Conservation (phyloP, 2,113 vertebrate genomes). For the Euleptes europaea region DNA sequence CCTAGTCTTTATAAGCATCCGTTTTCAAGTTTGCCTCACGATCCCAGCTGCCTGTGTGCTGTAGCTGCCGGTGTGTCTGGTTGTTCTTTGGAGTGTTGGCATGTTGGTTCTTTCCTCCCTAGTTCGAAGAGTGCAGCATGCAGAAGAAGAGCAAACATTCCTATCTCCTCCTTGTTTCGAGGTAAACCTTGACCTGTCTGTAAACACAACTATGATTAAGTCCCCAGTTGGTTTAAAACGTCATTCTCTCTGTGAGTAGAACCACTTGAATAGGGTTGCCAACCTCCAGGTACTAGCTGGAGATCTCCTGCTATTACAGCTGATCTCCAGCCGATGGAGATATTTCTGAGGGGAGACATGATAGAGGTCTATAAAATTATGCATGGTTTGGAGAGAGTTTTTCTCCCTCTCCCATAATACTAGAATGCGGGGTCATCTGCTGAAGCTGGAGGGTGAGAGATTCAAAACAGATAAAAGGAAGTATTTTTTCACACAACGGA, state of each 20-base stretch:
- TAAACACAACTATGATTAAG: conserved; percentile 29
- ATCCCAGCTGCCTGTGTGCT: conserved; percentile 5
- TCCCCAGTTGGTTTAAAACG: conserved; percentile 32
- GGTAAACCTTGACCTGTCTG: conserved; percentile 40
- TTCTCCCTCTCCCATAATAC: too few relatives aligned
- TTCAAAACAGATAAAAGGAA: too few relatives aligned
- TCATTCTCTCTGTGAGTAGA: conserved; percentile 32
- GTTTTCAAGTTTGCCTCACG: not conserved
- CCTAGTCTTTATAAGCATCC: conserved; percentile 49
- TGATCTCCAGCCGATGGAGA: too few relatives aligned
- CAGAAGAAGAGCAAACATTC: conserved; percentile 41
- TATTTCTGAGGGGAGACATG: too few relatives aligned
- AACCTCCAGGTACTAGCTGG: too few relatives aligned
- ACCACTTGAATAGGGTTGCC: too few relatives aligned
- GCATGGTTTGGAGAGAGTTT: too few relatives aligned
- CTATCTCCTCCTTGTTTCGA: conserved; percentile 37
- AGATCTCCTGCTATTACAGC: too few relatives aligned
- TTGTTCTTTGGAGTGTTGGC: not conserved
- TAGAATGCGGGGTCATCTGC: too few relatives aligned
- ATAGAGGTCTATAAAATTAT: too few relatives aligned
- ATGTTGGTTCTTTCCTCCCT: conserved; percentile 6
- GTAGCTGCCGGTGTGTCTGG: not conserved
- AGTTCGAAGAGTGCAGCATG: conserved; percentile 13
- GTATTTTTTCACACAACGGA: too few relatives aligned
- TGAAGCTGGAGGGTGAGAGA: too few relatives aligned